Evolutionary conservation across 2,113 vertebrate species (phyloP), one percentile per base, ranked within the genome.

Genomic region (Pollachius pollachius): DNA sequence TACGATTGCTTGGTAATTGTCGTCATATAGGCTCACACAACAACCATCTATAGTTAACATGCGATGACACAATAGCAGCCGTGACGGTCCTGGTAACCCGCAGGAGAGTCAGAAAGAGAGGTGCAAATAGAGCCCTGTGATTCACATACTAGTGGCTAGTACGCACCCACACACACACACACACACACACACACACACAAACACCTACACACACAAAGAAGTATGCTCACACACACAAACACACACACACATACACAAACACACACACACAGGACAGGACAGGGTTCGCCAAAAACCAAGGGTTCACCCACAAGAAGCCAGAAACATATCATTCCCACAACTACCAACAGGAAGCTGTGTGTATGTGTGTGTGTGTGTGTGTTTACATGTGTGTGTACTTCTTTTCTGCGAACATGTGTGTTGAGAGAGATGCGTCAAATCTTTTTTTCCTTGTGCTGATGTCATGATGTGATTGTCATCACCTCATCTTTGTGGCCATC

Each of bases 51-150:
- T 83, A 88, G 84, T 88, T 84, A 86, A 68, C 65, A 48, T 48
- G 8, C 61, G 71, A 83, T 89, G 85, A 87, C 87, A 71, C 79
- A 78, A 88, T 86, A 75, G 67, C 65, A 81, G 78, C 41, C 41
- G 80, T 79, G 84, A 86, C 85, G 82, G 82, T 79, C 70, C 78
- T 85, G 87, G 89, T 88, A 90, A 87, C 84, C 87, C 86, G 77
- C 78, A 82, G 82, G 74, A 41, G 73, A 71, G 70, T 79, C 80
- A 74, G 70, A 84, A 77, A 77, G 75, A 68, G 85, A 89, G 87
- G 89, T 89, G 89, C 85, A 88, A 89, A 89, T 87, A 88, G 81
- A 87, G 86, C 81, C 82, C 66, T 71, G 81, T 86, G 84, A 87
- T 75, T 90, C 87, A 87, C 78, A 89, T 85, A 83, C 77, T 83